Evolutionary conservation across 2,797 vertebrate genomes (phyloP), one percentile per base, ranked within the genome.

Genomic region (Hippocampus kuda): DNA sequence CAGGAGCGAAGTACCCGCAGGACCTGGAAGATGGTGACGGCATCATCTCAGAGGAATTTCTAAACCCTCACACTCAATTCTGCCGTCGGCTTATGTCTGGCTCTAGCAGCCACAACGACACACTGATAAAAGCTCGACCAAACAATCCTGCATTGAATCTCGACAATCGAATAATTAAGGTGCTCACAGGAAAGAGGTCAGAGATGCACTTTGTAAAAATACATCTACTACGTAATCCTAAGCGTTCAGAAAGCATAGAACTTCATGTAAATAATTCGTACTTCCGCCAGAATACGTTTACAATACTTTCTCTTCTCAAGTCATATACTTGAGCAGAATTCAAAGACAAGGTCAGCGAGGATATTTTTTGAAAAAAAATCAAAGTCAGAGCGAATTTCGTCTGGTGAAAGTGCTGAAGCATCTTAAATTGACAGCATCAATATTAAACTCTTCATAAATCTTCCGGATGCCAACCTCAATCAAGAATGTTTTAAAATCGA

Each of bases 11-110:
- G 72, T 1, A 73, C 77, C 80, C 65, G 62, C n/a, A 24, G 10
- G n/a, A 24, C 53, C 60, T 86, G 85, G 85, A 80, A 71, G 79
- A 74, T 77, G 66, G 80, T 85, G 82, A 84, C 68, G 56, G 72
- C 74, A 84, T 84, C 77, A 87, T 86, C 82, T 82, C 79, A 88
- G 81, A 85, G 78, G 76, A 71, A 75, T 83, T 83, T 82, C 69
- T 54, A 77, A 87, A 81, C 84, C 86, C 82, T 84, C 83, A 44
- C 59, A 76, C 65, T 78, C 72, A 69, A 65, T 64, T 63, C 68
- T 79, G 74, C 79, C 57, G 48, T 22, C 65, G 74, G 71, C 75
- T 74, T 82, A 79, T 74, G 75, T 66, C 72, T 75, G 75, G 51
- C 53, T 12, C n/a, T 11, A 24, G 53, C n/a, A 54, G 53, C n/a